Evolutionary conservation across 1,140 invertebrate genomes (phyloP), one percentile per base, ranked within the genome.

Genomic region (Telenomus remus): DNA sequence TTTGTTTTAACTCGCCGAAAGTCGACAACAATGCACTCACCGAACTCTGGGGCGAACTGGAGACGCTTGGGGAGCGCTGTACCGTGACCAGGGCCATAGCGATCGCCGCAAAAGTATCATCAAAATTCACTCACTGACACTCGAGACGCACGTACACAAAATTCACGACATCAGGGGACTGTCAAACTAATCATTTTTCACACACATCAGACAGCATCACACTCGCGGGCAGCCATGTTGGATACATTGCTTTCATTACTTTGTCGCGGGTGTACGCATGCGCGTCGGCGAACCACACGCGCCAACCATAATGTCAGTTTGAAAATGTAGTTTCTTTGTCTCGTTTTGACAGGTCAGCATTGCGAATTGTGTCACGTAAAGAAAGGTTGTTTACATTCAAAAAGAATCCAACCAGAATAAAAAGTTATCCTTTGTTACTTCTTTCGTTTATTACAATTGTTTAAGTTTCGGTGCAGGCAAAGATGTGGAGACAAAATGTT

Each of bases 41-140:
- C 82, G 91, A 91, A 85, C 90, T 92, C 82, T 90, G 90, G 42
- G 91, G 91, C 74, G 91, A 92, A 86, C 91, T 92, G 82, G 90
- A 90, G 64, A 91, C 90, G 81, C 91, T 93, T 65, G 92, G 92
- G 64, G 92, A 93, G 74, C 92, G 89, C 81, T 93, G 92, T 78
- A 93, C 91, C 72, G 91, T 92, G 82, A 93, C 92, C 84, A 93
- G 88, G 82, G 92, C 91, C 92, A 93, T 93, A 15, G 61, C 68
- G 51, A 55, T 44, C 76, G 61, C 66, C 48, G 69, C 63, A 80
- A 76, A 27, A 78, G 78, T 74, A 37, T 76, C 71, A 76, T 79
- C 46, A 61, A 65, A 50, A 61, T 27, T 71, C 72, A 78, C 65
- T 70, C 79, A 81, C 80, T 73, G 49, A 59, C 79, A 83, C 81